These are phyloP conservation scores for Misgurnus anguillicaudatus DNA, from an alignment of 2,113 vertebrate genomes.

Conservation along the genomic window DNA sequence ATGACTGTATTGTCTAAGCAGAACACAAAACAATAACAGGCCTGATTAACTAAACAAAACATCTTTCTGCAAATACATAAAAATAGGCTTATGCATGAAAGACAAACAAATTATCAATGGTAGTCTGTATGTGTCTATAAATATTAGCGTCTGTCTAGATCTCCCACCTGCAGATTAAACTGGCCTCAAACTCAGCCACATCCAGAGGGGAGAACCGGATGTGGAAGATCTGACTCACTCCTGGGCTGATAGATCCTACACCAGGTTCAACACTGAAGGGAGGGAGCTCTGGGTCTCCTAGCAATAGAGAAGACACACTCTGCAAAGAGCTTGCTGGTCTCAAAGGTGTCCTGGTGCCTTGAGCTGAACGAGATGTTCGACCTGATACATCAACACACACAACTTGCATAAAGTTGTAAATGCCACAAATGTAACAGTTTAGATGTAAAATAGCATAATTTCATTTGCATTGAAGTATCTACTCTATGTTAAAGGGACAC, in stretches of 20 bases:
- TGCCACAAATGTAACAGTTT: no score
- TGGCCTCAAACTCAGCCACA: slow-evolving; percentile 72
- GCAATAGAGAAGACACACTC: slow-evolving; percentile 52
- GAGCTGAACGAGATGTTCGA: slow-evolving; percentile 34
- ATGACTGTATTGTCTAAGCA: no score
- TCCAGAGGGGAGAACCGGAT: slow-evolving; percentile 80
- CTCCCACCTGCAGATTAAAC: slow-evolving; percentile 83
- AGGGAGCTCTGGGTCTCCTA: fast-evolving
- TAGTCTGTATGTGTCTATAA: not conserved
- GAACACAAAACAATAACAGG: not conserved
- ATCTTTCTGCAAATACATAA: no score
- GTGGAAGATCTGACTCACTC: slow-evolving; percentile 71
- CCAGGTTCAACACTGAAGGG: slow-evolving; percentile 80
- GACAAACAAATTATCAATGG: not conserved
- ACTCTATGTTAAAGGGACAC: no score
- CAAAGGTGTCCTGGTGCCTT: slow-evolving; percentile 45
- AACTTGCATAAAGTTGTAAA: not conserved
- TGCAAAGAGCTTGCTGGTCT: slow-evolving; percentile 56
- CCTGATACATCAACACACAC: slow-evolving; percentile 36
- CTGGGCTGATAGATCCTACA: slow-evolving; percentile 68
- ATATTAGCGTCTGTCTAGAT: not conserved
- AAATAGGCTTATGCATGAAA: no score
- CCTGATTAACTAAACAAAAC: not conserved
- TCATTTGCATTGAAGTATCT: no score
- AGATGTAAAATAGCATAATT: no score